Evolutionary conservation across 1,140 invertebrate species (phyloP), one percentile per base, ranked within the genome.

Genomic region (Drosophila setifemur): DNA sequence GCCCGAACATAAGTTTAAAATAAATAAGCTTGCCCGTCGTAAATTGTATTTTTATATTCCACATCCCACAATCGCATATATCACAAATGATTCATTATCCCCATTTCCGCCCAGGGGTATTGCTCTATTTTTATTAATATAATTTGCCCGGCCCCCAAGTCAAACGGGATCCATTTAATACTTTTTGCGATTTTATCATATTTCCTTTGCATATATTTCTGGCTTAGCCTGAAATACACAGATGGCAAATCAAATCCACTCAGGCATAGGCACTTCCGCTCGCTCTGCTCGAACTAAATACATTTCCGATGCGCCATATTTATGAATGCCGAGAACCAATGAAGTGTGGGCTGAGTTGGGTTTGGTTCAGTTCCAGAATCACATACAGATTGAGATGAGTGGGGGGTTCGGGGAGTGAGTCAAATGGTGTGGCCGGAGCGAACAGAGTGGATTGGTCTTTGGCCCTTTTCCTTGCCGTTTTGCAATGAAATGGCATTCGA

Each of bases 261-360:
- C 73, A 64, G 57, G 73, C 73, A 68, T 77, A 39, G 61, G 31
- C 53, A 83, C 75, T 73, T 82, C 78, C 78, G 57, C 72, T 77
- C 52, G 39, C 53, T 60, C 44, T 50, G 35, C 60, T 50, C 43
- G 43, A 73, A 77, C 77, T 82, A 83, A 83, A 77, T 61, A 77
- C 78, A 82, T 82, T 82, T 82, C 77, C 77, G 72, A 49, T 76
- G 45, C 54, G 75, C 39, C 48, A 73, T 70, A 63, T 75, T 76
- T 76, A 75, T 63, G 45, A 69, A 75, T 69, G 64, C 68, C 29
- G 37, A 60, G 66, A 26, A 19, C 45, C 53, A 45, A 16, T 50
- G 53, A 57, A 63, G 54, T 63, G 44, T 52, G 42, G 31, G 31
- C 23, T 72, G 53, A 29, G 52, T 49, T 40, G 49, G 50, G 50